Conservation (phyloP, 2,113 vertebrate genomes). For the Calypte anna region DNA sequence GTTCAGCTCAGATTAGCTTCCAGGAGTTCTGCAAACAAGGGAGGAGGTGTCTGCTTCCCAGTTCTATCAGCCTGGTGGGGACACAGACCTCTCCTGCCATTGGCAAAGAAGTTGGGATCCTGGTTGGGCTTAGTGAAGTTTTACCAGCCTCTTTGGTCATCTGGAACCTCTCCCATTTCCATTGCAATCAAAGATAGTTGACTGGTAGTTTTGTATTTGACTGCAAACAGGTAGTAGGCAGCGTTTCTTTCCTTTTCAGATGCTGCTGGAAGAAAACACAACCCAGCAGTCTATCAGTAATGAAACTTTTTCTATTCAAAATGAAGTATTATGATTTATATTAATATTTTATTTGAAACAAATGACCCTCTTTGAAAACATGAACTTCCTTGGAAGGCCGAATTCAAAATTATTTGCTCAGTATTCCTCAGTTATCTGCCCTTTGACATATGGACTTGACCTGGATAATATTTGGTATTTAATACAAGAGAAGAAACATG, state of each 20-base stretch:
- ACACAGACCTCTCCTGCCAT: background rate
- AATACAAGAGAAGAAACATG: background rate
- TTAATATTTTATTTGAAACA: slow-evolving; percentile 38
- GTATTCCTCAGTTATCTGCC: background rate
- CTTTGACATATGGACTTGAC: background rate
- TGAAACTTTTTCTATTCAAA: slow-evolving; percentile 13
- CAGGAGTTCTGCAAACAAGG: background rate
- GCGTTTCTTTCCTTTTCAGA: background rate
- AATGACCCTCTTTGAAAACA: slow-evolving; percentile 5
- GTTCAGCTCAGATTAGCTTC: background rate
- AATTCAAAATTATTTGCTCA: background rate
- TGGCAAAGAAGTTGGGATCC: background rate
- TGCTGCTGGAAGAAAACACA: background rate
- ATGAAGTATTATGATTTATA: background rate
- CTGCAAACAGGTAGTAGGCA: background rate
- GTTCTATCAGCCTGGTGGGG: background rate
- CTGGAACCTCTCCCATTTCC: background rate
- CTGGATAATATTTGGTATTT: background rate
- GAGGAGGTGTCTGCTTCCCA: background rate
- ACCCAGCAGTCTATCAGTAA: background rate
- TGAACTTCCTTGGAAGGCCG: background rate
- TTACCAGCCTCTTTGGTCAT: background rate
- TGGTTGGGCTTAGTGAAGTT: background rate
- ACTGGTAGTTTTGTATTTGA: background rate
- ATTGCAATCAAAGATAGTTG: background rate